A percentile compares a stretch with the other conserved stretches of the same genome.
Conservation (phyloP, 2,888 invertebrate species). For the Chloromyia formosa region DNA sequence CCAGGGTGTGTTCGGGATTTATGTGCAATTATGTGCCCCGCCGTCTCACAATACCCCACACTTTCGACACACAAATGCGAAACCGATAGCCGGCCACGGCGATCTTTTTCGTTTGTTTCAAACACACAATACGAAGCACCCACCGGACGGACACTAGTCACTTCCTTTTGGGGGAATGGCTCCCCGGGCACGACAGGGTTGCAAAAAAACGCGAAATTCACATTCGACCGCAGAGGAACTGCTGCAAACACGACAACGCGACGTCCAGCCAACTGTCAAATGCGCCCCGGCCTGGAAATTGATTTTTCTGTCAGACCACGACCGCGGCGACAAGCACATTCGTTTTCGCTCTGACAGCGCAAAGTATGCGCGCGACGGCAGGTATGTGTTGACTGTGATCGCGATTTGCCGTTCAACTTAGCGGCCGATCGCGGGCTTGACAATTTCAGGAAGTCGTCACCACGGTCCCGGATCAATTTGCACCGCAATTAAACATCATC, state of each 20-base stretch:
- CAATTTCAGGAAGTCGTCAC: neutral
- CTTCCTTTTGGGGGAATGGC: no score
- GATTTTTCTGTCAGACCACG: slow-evolving; percentile 42
- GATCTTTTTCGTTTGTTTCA: no score
- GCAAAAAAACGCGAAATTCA: neutral
- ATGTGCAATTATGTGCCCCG: no score
- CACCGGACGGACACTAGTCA: no score
- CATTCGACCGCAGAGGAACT: neutral
- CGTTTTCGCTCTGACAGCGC: no score
- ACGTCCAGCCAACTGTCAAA: slow-evolving; percentile 47
- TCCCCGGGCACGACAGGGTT: no score
- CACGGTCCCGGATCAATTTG: neutral
- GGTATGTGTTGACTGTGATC: neutral
- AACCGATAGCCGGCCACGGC: no score
- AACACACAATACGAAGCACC: no score
- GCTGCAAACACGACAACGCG: neutral
- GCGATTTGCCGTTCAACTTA: slow-evolving; percentile 8
- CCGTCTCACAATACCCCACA: no score
- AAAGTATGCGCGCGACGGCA: neutral
- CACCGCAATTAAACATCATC: neutral
- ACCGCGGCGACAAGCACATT: slow-evolving; percentile 4
- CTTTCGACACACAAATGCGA: no score
- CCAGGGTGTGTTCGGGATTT: no score
- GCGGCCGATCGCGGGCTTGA: neutral
- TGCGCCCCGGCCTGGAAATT: slow-evolving; percentile 47